Percentiles rank a stretch among this genome's conserved stretches.
Conservation (phyloP, 2,888 invertebrate species). For the Cremastobaeus sp. region DNA sequence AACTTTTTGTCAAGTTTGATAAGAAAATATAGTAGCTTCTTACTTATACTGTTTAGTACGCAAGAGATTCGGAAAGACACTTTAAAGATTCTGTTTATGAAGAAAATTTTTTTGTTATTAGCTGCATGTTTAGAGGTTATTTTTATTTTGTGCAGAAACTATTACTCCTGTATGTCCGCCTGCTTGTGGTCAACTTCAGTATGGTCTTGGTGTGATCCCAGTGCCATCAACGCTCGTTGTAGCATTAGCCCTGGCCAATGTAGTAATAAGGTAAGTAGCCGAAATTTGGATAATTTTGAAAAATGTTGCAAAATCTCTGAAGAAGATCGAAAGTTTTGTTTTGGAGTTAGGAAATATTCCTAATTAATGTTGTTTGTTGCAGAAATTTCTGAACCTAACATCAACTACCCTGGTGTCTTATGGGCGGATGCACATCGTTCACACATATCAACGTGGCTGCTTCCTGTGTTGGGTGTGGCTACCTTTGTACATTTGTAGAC, state of each 20-base stretch:
- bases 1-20: no score
- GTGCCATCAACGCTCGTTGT: conserved; percentile 77
- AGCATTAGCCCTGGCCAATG: conserved; percentile 79
- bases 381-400: conserved; percentile 86
- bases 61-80: no score
- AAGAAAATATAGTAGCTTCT: no score
- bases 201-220: conserved; percentile 81
- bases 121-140: conserved; percentile 75
- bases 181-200: conserved; percentile 88
- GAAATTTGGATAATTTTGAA: no score
- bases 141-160: conserved; percentile 84
- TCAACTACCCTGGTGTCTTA: conserved; percentile 84
- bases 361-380: conserved; percentile 66
- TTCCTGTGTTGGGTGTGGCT: conserved; percentile 64
- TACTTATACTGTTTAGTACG: no score
- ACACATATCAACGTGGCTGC: conserved; percentile 69
- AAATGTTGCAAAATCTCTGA: no score
- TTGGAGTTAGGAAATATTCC: not conserved
- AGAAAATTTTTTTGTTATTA: conserved; percentile 60
- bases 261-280: conserved; percentile 79
- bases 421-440: conserved; percentile 76
- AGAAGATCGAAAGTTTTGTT: no score
- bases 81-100: no score
- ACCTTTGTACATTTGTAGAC: conserved; percentile 62
- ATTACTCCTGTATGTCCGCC: conserved; percentile 96